Evolutionary conservation across 37 sponge, comb jelly and placozoan genomes (phyloP), one percentile per base, ranked within the genome.

Genomic region (Amphimedon queenslandica): DNA sequence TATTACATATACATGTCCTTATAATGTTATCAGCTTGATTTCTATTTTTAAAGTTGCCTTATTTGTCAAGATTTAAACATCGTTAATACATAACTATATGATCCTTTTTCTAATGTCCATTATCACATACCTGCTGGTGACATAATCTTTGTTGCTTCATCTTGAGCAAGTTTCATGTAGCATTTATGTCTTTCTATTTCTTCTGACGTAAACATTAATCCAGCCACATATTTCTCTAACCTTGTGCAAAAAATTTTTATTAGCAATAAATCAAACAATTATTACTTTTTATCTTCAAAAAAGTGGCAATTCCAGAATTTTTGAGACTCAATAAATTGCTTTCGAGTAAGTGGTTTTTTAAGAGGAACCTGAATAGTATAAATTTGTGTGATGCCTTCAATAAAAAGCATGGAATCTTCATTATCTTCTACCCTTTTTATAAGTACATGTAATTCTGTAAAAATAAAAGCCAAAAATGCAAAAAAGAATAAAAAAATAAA

Each of bases 251-350:
- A 20, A 64, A 71, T 37, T 64, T 21, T 2, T 8, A 71, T 57
- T 30, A 31, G 18, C 18, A 35, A 58, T 25, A 39, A 6, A 6
- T 30, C 40, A 24, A 1, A n/a, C n/a, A 18, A 37, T 57, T 36
- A 37, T 67, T 66, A 89, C 93, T 43, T 58, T 78, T 93, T 93
- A 40, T 93, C 68, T 74, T 93, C 94, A 79, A 86, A 74, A 58
- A 89, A 93, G 10, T 76, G 51, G 28, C 77, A 71, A 24, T 93
- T 86, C 96, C 96, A 96, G 47, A 70, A n/a, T 29, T 41, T 57
- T 5, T 47, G 64, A 8, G 83, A 73, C 35, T 56, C 41, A 5
- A 85, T 65, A 75, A 68, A 96, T 73, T 96, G 96, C 25, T 40
- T 65, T 42, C 90, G 77, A 18, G 96, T 96, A 1, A 96, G 42